phyloP scores from a whole-genome alignment of 2,113 vertebrate species.

The Danionella cerebrum region DNA sequence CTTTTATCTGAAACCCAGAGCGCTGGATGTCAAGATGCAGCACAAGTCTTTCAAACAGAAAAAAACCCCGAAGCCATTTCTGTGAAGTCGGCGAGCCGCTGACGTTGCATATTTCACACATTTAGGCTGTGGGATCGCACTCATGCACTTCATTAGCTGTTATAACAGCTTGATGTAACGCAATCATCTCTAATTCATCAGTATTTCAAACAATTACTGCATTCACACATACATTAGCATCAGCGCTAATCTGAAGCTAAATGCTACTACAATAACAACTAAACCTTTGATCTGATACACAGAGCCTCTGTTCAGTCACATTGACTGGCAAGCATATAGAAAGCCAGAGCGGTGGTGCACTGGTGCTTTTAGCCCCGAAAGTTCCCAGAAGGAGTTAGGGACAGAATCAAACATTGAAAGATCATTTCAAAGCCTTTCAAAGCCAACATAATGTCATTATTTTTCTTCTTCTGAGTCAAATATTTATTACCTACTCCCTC shows the following conservation, averaged over 20 bases:
- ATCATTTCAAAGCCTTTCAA: too few relatives aligned
- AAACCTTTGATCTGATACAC: too few relatives aligned
- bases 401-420: too few relatives aligned
- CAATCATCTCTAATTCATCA: background rate
- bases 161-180: slow-evolving; percentile 15
- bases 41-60: background rate
- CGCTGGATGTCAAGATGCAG: background rate
- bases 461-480: too few relatives aligned
- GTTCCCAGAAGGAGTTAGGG: too few relatives aligned
- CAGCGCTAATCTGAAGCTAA: background rate
- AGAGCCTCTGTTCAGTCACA: too few relatives aligned
- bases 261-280: background rate
- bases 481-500: too few relatives aligned
- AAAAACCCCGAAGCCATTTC: background rate
- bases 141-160: slow-evolving; percentile 7
- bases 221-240: background rate
- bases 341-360: too few relatives aligned
- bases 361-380: too few relatives aligned
- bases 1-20: background rate
- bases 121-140: background rate
- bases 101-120: background rate
- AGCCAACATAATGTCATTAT: too few relatives aligned
- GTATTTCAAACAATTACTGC: background rate
- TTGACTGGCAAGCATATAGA: too few relatives aligned
- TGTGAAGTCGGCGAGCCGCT: background rate